phyloP scores from a whole-genome alignment of 1,140 invertebrate species.

The Formica exsecta region DNA sequence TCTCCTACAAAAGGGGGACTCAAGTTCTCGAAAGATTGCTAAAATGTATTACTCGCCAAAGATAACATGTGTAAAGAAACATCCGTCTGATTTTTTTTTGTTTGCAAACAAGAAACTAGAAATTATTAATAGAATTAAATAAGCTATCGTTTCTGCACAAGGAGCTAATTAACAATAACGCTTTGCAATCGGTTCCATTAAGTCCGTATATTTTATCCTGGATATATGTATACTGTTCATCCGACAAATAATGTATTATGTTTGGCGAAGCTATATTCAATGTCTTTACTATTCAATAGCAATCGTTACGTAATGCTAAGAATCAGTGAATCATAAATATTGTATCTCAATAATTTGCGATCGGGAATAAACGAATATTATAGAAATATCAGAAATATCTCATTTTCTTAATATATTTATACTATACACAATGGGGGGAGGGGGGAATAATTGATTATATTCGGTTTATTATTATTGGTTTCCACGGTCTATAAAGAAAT shows the following conservation, averaged over 20 bases:
- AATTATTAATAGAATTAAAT: neutral
- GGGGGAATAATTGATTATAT: too few species aligned
- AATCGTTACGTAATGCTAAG: neutral
- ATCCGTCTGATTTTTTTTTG: neutral
- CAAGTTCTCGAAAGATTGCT: neutral
- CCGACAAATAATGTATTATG: neutral
- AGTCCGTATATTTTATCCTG: neutral
- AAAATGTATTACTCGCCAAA: neutral
- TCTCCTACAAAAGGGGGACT: neutral
- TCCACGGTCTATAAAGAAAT: neutral
- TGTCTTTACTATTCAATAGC: neutral
- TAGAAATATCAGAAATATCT: neutral
- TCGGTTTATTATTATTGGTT: neutral
- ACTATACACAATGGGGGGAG: neutral
- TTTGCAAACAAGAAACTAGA: neutral
- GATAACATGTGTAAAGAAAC: neutral
- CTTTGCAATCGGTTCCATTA: neutral
- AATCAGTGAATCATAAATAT: too few species aligned
- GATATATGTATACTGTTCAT: too few species aligned
- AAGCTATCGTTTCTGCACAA: neutral
- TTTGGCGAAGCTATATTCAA: neutral
- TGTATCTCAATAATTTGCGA: slow-evolving; percentile 4
- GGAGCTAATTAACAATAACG: neutral
- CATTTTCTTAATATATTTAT: neutral
- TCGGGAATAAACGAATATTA: neutral